Percentiles rank a stretch among this genome's conserved stretches.
Conservation (phyloP, 2,888 invertebrate genomes). For the Caenorhabditis zanzibari region DNA sequence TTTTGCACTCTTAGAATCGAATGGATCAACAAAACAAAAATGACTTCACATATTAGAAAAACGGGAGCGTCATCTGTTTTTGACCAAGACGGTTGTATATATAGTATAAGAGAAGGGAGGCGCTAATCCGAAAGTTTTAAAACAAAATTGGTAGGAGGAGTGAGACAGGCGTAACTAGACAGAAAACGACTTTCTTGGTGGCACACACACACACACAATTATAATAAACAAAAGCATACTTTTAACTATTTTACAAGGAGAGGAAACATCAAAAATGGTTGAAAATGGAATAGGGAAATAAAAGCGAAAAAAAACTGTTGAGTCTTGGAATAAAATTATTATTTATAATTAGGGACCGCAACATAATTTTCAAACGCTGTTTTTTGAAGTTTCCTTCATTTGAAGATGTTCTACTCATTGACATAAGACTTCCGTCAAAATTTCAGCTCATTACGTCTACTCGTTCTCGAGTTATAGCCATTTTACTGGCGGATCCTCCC, state of each 20-base stretch:
- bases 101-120: conserved; percentile 29
- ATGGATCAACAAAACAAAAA: conserved; percentile 11
- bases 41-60: neutral
- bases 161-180: conserved; percentile 7
- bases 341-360: no score
- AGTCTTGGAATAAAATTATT: neutral
- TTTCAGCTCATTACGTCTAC: no score
- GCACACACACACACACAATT: conserved; percentile 12
- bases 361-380: no score
- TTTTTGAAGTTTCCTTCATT: no score
- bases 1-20: conserved; percentile 4
- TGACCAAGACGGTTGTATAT: conserved; percentile 19
- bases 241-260: conserved; percentile 22
- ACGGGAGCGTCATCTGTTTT: conserved; percentile 20
- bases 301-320: no score
- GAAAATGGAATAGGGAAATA: neutral
- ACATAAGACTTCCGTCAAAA: no score
- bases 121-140: conserved; percentile 62
- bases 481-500: no score
- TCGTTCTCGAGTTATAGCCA: no score
- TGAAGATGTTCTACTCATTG: no score
- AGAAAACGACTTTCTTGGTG: conserved; percentile 5
- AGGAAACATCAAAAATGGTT: conserved; percentile 30
- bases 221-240: conserved; percentile 56
- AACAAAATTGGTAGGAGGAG: conserved; percentile 54